Evolutionary conservation across 2,797 vertebrate species (phyloP).

Genomic region (Cyprinella venusta): DNA sequence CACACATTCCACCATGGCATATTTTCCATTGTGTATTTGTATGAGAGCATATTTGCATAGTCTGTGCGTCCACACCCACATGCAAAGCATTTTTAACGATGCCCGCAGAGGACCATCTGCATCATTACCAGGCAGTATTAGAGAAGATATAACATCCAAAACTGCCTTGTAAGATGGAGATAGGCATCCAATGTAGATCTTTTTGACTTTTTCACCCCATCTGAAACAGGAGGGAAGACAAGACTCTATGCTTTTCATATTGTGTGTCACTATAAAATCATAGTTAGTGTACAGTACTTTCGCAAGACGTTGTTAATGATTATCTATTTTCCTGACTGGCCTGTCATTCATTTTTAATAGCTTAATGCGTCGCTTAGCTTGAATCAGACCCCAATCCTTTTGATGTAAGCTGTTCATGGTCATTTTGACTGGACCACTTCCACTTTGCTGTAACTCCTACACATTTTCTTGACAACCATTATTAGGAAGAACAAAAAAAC

Average conservation of each 20-base stretch:
- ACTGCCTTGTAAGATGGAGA: constrained; percentile 92
- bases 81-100: constrained; percentile 43
- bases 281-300: constrained; percentile 17
- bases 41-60: neutral
- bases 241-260: neutral
- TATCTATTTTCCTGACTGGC: neutral
- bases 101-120: constrained; percentile 77
- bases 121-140: constrained; percentile 98
- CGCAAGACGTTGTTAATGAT: constrained; percentile 36
- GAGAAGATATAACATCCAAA: constrained; percentile 86
- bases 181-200: constrained; percentile 68
- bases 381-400: neutral
- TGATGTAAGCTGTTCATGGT: neutral
- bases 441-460: neutral
- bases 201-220: neutral
- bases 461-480: neutral
- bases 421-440: constrained; percentile 7
- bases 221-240: neutral
- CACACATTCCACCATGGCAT: neutral
- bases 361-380: neutral
- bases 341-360: constrained; percentile 9
- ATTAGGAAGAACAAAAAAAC: no score
- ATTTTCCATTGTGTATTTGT: constrained; percentile 19
- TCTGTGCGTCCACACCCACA: constrained; percentile 9
- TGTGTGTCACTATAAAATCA: neutral